Conservation (phyloP, 1,140 invertebrate species). For the Caenorhabditis briggsae region DNA sequence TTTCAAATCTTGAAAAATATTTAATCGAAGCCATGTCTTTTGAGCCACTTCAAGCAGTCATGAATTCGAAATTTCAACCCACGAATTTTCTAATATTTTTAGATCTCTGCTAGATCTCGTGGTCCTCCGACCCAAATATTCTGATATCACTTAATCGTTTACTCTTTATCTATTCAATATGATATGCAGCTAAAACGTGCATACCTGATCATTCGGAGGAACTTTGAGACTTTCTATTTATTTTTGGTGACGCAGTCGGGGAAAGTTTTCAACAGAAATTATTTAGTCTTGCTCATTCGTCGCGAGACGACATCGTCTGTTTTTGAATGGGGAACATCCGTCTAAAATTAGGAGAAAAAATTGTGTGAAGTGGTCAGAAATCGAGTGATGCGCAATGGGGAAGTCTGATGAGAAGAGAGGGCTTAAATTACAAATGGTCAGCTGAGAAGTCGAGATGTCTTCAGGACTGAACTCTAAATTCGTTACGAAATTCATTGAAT, state of each 20-base stretch:
- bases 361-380: constrained; percentile 1
- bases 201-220: neutral
- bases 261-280: neutral
- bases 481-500: neutral
- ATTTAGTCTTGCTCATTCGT: neutral
- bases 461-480: neutral
- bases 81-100: neutral
- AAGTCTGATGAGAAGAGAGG: neutral
- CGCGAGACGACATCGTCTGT: neutral
- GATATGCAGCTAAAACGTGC: neutral
- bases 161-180: neutral
- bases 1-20: too few species aligned
- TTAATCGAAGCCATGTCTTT: too few species aligned
- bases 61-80: too few species aligned
- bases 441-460: neutral
- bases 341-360: constrained; percentile 2
- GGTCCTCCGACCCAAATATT: neutral
- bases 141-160: constrained; percentile 10
- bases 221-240: neutral
- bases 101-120: neutral
- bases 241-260: neutral
- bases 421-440: neutral
- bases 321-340: constrained; percentile 20
- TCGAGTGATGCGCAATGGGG: neutral
- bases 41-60: too few species aligned